Percentiles rank a stretch among this genome's conserved stretches.
These are phyloP conservation scores for Lissonota sp. DNA, from an alignment of 2,888 invertebrate genomes.

Conservation along the genomic window DNA sequence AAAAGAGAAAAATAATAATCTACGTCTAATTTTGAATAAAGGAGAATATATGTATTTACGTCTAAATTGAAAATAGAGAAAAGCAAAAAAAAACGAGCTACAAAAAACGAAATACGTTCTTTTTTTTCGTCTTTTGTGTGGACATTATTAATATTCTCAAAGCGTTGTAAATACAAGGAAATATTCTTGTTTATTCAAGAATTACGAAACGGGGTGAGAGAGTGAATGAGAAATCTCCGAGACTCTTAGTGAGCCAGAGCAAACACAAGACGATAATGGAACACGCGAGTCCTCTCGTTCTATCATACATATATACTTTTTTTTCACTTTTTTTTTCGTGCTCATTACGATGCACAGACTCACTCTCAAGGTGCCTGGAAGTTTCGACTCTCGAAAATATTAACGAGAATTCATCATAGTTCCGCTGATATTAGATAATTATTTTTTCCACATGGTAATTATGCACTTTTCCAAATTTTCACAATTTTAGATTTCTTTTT, in stretches of 20 bases:
- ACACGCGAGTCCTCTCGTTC: constrained; percentile 1
- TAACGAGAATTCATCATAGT: no score
- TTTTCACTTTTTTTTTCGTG: constrained; percentile 17
- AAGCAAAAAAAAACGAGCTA: neutral
- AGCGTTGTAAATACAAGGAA: neutral
- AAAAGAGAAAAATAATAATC: neutral
- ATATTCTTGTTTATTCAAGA: constrained; percentile 52
- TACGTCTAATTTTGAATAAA: neutral
- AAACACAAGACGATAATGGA: constrained; percentile 20
- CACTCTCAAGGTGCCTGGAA: neutral
- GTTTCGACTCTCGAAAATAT: no score
- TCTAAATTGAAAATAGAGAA: neutral
- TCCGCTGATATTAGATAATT: no score
- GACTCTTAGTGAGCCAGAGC: constrained; percentile 12
- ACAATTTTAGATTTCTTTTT: no score
- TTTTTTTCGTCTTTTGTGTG: neutral
- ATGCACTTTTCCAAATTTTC: no score
- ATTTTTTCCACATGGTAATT: no score
- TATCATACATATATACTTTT: neutral
- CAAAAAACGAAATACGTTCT: neutral
- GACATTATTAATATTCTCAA: constrained; percentile 3
- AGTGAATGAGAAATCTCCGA: constrained; percentile 21
- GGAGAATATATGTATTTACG: neutral
- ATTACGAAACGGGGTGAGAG: constrained; percentile 45
- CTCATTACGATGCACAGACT: neutral